Evolutionary conservation across 2,888 invertebrate genomes (phyloP).

Genomic region (Andrena fulva): DNA sequence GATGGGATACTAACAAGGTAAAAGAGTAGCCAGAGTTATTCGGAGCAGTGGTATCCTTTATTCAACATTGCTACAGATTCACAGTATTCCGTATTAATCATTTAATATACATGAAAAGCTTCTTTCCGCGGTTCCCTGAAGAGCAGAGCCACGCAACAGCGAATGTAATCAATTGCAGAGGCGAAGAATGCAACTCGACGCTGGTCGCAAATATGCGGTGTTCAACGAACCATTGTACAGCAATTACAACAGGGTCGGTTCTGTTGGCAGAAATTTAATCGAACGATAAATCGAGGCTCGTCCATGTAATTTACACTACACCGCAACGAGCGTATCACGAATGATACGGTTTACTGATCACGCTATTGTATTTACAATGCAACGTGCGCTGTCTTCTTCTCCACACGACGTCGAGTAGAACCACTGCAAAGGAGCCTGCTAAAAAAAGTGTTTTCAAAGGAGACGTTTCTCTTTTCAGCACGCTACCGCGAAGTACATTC

Average conservation of each 20-base stretch:
- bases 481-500: not conserved
- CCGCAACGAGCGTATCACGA: not conserved
- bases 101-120: not conserved
- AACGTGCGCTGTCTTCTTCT: not conserved
- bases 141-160: constrained; percentile 12
- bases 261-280: constrained; percentile 27
- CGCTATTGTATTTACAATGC: not conserved
- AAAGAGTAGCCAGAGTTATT: no score
- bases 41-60: no score
- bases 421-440: not conserved
- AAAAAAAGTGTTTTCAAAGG: not conserved
- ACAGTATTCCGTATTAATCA: not conserved
- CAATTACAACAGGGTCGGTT: not conserved
- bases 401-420: not conserved
- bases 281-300: constrained; percentile 21
- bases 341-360: not conserved
- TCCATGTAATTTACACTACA: not conserved
- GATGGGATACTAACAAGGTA: no score
- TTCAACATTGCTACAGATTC: no score
- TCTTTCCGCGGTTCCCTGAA: not conserved
- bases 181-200: constrained; percentile 8
- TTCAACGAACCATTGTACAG: not conserved
- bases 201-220: not conserved
- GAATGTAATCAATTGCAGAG: not conserved
- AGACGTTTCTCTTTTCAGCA: not conserved